A percentile compares a stretch with the other conserved stretches of the same genome.
Evolutionary conservation across 2,888 invertebrate genomes (phyloP).

Genomic region (Phlogophora meticulosa): DNA sequence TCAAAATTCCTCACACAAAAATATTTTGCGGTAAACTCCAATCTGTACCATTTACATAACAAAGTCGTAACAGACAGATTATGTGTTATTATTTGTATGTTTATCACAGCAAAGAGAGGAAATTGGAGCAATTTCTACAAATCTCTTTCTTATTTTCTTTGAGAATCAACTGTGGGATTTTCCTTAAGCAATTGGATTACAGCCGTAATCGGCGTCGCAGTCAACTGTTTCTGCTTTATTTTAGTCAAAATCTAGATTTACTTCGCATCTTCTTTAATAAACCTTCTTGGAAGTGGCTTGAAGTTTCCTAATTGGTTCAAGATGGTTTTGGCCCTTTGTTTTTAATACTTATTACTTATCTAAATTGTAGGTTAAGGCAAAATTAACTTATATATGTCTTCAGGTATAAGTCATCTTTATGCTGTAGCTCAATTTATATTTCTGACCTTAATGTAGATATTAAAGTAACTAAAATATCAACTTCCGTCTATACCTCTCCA

Average conservation of each 20-base stretch:
- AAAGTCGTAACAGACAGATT: conserved; percentile 58
- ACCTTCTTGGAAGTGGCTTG: conserved; percentile 13
- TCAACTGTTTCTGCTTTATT: conserved; percentile 52
- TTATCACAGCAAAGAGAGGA: conserved; percentile 50
- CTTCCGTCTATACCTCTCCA: too few relatives aligned
- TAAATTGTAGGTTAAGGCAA: too few relatives aligned
- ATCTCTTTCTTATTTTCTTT: conserved; percentile 62
- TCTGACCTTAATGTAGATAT: too few relatives aligned
- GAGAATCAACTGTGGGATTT: conserved; percentile 57
- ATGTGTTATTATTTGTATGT: conserved; percentile 62
- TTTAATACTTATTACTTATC: neutral
- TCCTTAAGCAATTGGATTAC: conserved; percentile 63
- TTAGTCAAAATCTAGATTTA: conserved; percentile 46
- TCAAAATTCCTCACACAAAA: conserved; percentile 33
- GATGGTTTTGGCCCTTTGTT: neutral
- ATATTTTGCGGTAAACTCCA: conserved; percentile 48
- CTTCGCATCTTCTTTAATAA: conserved; percentile 18
- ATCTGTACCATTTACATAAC: conserved; percentile 61
- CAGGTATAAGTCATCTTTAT: too few relatives aligned
- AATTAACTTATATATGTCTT: too few relatives aligned
- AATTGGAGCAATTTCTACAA: conserved; percentile 64
- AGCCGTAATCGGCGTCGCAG: conserved; percentile 56
- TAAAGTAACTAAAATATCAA: too few relatives aligned
- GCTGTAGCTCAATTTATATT: too few relatives aligned
- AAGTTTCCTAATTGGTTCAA: conserved; percentile 31